Conservation (phyloP, 2,888 invertebrate genomes). For the Lutraria lutraria region DNA sequence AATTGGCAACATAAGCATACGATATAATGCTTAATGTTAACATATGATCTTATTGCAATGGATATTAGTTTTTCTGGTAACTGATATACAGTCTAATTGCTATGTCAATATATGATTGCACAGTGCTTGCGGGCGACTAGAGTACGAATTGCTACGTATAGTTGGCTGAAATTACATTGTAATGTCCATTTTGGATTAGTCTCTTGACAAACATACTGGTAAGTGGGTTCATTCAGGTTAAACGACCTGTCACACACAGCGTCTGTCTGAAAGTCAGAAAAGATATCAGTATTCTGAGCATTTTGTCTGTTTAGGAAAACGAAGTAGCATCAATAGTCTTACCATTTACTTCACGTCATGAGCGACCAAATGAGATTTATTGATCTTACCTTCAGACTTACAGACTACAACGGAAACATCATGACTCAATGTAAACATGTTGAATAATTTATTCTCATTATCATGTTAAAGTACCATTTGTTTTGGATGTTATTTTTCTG, state of each 20-base stretch:
- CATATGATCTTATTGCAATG: no score
- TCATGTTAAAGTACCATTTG: conserved; percentile 16
- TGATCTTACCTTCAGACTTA: background rate
- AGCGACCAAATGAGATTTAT: background rate
- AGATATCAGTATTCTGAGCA: background rate
- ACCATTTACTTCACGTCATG: background rate
- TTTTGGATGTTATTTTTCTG: background rate
- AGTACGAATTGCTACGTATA: no score
- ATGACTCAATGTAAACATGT: background rate
- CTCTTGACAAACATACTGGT: background rate
- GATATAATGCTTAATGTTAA: no score
- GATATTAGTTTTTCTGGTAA: no score
- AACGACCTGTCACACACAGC: background rate
- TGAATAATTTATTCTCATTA: conserved; percentile 3
- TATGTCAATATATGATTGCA: no score
- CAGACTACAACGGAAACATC: no score
- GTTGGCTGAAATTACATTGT: no score
- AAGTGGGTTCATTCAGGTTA: background rate
- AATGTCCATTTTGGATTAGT: no score
- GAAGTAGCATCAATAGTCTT: background rate
- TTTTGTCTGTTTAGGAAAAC: background rate
- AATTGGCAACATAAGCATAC: no score
- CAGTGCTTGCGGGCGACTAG: no score
- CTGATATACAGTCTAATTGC: no score
- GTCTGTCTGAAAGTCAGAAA: background rate